Evolutionary conservation across 2,888 invertebrate genomes (phyloP).

Genomic region (Apantesis nais): DNA sequence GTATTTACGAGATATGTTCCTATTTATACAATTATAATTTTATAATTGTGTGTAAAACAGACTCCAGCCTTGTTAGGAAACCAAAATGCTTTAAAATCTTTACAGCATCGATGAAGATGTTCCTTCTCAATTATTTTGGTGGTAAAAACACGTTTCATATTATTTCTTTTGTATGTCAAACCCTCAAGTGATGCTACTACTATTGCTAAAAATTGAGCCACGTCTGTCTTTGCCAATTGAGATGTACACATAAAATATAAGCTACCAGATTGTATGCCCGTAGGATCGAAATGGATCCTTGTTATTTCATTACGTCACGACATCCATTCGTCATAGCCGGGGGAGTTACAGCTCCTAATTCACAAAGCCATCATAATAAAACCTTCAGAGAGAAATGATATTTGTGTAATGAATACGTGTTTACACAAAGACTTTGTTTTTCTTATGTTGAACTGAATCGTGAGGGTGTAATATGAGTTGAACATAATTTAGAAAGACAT

Average conservation of each 20-base stretch:
- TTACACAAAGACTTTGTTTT: neutral
- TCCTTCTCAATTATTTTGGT: neutral
- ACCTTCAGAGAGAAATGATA: neutral
- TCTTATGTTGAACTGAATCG: constrained; percentile 4
- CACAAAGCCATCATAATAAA: constrained; percentile 6
- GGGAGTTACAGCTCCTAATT: constrained; percentile 3
- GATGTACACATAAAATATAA: neutral
- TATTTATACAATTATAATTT: too few species aligned
- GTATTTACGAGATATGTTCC: too few species aligned
- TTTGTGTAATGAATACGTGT: constrained; percentile 4
- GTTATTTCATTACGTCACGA: constrained; percentile 12
- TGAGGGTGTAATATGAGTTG: neutral
- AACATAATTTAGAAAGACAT: neutral
- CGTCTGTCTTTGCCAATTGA: neutral
- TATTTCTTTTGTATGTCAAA: too few species aligned
- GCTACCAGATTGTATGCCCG: neutral
- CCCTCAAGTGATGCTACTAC: neutral
- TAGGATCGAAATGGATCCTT: neutral
- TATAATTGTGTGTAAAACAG: too few species aligned
- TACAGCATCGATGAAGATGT: too few species aligned
- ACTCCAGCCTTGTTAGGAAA: too few species aligned
- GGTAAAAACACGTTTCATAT: neutral
- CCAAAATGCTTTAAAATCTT: too few species aligned
- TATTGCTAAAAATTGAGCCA: neutral
- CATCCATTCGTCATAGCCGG: constrained; percentile 8